A percentile compares a stretch with the other conserved stretches of the same genome.
Evolutionary conservation across 2,113 vertebrate genomes (phyloP).

Genomic region (Copsychus sechellarum): DNA sequence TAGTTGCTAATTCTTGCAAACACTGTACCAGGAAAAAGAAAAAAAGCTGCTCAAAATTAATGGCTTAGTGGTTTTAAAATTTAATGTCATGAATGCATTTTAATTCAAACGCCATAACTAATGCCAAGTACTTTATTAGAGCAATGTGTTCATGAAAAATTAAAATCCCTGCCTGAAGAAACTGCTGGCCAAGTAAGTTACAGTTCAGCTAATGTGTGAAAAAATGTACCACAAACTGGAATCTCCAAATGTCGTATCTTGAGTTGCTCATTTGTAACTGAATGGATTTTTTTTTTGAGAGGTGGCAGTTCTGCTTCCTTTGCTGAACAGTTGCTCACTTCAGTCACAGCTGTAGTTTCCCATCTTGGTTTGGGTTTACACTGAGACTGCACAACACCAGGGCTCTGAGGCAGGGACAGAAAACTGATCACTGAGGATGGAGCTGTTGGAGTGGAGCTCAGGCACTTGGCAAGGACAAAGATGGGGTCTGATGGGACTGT

Average conservation of each 20-base stretch:
- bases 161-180: slow-evolving; percentile 47
- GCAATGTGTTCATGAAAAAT: slow-evolving; percentile 53
- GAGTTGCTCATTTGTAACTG: background rate
- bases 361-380: background rate
- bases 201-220: slow-evolving; percentile 35
- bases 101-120: slow-evolving; percentile 71
- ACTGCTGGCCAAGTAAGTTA: slow-evolving; percentile 46
- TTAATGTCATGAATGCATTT: slow-evolving; percentile 69
- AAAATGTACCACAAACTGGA: slow-evolving; percentile 18
- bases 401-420: background rate
- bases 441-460: background rate
- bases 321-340: background rate
- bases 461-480: background rate
- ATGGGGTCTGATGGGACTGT: background rate
- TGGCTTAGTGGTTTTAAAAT: slow-evolving; percentile 58
- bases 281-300: background rate
- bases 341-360: background rate
- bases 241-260: background rate
- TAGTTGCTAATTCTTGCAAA: slow-evolving; percentile 30
- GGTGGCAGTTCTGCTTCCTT: background rate
- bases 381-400: accelerated
- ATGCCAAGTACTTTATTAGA: slow-evolving; percentile 68
- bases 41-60: slow-evolving; percentile 46
- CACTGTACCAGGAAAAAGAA: background rate
- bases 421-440: background rate